Base-by-base conservation (phyloP, 37 sponge, comb jelly and placozoan genomes). In the Haliclona indistincta region DNA sequence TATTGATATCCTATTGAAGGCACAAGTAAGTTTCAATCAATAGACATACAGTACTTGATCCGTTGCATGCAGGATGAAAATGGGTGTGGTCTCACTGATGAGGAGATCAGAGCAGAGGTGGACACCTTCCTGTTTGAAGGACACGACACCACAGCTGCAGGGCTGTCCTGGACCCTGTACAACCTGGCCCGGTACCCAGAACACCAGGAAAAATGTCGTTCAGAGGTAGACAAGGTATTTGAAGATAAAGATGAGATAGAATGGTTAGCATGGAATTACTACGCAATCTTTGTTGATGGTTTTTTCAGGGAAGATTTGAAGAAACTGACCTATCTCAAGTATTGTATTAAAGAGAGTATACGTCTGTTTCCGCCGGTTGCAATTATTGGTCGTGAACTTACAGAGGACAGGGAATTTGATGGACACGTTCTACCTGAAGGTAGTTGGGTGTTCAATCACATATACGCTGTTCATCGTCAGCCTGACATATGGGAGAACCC, bases 121-220 rank as follows among this genome's bases (percentile, higher is more conserved):
- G 95, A 94, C 85, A 94, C 95, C 3, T 94, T 94, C 54, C 84
- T 94, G 88, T 94, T 94, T 87, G 95, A 90, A 70, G 95, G 95
- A 25, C 95, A 94, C 43, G 95, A 94, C 86, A 94, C 95, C 39
- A 94, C 95, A 34, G 84, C 95, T 29, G 38, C 73, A 54, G 92
- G 87, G 1, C 82, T 94, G 3, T 45, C 67, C 25, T 95, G 96
- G 96, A 79, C 89, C 0, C 89, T 95, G 70, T 91, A 95, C 71
- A 85, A 88, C 71, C 79, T 94, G 22, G 90, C 90, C 53, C 68
- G 8, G 43, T 47, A 89, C 69, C 94, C 94, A 43, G 94, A 94
- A 54, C 87, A 94, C 62, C 94, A 89, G 73, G 78, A 71, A 41
- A 85, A 79, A 70, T 89, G 89, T 63, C 71, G 89, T 17, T 60